Evolutionary conservation across 2,113 vertebrate species (phyloP).

Genomic region (Silurus asotus): DNA sequence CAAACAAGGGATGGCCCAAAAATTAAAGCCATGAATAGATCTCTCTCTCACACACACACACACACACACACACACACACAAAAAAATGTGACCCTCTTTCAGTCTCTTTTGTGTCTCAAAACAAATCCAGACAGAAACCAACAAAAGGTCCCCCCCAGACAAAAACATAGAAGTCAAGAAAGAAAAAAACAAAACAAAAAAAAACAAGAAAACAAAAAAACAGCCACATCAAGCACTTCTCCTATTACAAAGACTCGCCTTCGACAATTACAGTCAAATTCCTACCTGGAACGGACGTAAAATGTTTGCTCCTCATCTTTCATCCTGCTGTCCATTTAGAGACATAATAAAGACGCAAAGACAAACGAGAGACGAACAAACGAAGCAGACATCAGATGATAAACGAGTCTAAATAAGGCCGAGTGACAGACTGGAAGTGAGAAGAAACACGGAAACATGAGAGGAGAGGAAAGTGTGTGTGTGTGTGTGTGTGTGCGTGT

Average conservation of each 20-base stretch:
- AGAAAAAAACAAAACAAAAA: not conserved
- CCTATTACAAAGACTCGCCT: not conserved
- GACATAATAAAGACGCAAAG: constrained; percentile 46
- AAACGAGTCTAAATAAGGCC: not conserved
- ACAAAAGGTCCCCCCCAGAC: not conserved
- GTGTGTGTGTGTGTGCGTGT: constrained; percentile 8
- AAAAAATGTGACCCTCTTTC: not conserved
- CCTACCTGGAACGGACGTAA: constrained; percentile 66
- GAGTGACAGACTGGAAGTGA: not conserved
- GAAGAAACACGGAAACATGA: constrained; percentile 25
- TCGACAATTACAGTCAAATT: not conserved
- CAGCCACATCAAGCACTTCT: constrained; percentile 16
- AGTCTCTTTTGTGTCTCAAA: not conserved
- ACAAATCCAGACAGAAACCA: not conserved
- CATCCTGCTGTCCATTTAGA: constrained; percentile 57
- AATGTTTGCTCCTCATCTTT: constrained; percentile 58
- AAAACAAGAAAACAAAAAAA: not conserved
- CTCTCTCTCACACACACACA: not conserved
- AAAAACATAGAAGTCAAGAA: not conserved
- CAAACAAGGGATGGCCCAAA: not conserved
- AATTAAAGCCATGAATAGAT: not conserved
- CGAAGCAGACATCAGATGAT: not conserved
- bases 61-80: not conserved
- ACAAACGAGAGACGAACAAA: not conserved
- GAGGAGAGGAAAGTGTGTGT: not conserved